Base-by-base conservation (phyloP, 2,113 vertebrate species). In the Oophaga pumilio region DNA sequence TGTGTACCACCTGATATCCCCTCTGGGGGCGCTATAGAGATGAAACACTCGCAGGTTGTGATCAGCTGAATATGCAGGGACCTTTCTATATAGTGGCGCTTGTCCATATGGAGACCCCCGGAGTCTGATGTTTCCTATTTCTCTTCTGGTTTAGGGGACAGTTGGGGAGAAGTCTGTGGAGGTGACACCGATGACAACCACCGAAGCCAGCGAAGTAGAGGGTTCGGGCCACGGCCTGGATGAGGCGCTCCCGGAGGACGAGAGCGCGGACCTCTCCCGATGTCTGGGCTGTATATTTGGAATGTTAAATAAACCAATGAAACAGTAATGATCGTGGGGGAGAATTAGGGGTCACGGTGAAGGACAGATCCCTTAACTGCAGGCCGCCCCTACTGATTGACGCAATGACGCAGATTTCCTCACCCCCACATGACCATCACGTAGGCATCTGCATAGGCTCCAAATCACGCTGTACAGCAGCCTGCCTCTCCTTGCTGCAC, bases 271-370 rank as follows among this genome's bases (percentile, higher is more conserved):
- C 18, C 71, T 85, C 71, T 76, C 84, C 52, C 84, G 84, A 5
- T 85, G 84, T 50, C 20, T 85, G 56, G 71, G 84, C 5, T 85
- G 84, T 5, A 85, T 85, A 24, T 85, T 85, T 26, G 50, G 71
- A 24, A 60, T 85, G 56, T 49, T 85, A 76, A 85, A 76, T 43
- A 60, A 59, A 85, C 52, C 22, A 0, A 6, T 7, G 14, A 17
- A 0, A 8, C 22, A 26, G 57, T 56, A 8, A 78, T 15, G 52
- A 15, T 17, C n/a, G 26, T 57, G 0, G 14, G 18, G 1, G 15
- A 20, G 69, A 14, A 20, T 43, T 73, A 18, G 2, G 8, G 28
- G 69, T 73, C 28, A 18, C 18, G 33, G 43, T 26, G 13, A 71
- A 0, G 68, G 28, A 33, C 28, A 33, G 15, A 8, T 10, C 66